phyloP scores from a whole-genome alignment of 2,888 invertebrate genomes.

The Pediacus dermestoides region DNA sequence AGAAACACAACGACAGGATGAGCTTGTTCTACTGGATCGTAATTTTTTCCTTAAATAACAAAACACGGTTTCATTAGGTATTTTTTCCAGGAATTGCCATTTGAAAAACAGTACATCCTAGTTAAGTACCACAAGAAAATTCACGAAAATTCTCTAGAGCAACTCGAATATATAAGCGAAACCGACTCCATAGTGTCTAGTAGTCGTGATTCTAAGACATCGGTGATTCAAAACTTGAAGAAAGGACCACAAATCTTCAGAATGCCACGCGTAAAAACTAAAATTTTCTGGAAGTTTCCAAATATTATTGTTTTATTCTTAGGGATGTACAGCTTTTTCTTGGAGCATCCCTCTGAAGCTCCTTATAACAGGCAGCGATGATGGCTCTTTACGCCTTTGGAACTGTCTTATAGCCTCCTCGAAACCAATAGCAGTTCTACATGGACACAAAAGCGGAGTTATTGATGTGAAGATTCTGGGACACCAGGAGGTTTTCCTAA shows the following conservation, averaged over 20 bases:
- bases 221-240: conserved; percentile 49
- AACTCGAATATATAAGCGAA: conserved; percentile 50
- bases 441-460: conserved; percentile 47
- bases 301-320: conserved; percentile 23
- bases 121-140: conserved; percentile 49
- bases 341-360: conserved; percentile 51
- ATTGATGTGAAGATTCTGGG: conserved; percentile 56
- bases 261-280: too few species aligned
- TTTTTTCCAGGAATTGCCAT: conserved; percentile 52
- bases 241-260: background rate
- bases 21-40: conserved; percentile 62
- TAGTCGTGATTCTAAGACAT: conserved; percentile 54
- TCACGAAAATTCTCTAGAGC: conserved; percentile 53
- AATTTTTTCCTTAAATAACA: conserved; percentile 22
- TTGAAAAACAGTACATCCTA: conserved; percentile 52
- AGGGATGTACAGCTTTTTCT: conserved; percentile 61
- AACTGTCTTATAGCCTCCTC: conserved; percentile 51
- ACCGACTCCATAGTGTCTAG: conserved; percentile 55
- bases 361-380: conserved; percentile 56
- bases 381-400: conserved; percentile 58
- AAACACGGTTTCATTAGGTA: background rate
- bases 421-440: conserved; percentile 44
- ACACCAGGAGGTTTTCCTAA: conserved; percentile 51
- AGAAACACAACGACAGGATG: conserved; percentile 54
- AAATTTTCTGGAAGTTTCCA: conserved; percentile 2